Evolutionary conservation across 2,888 invertebrate species (phyloP).

Genomic region (Latheticus oryzae): DNA sequence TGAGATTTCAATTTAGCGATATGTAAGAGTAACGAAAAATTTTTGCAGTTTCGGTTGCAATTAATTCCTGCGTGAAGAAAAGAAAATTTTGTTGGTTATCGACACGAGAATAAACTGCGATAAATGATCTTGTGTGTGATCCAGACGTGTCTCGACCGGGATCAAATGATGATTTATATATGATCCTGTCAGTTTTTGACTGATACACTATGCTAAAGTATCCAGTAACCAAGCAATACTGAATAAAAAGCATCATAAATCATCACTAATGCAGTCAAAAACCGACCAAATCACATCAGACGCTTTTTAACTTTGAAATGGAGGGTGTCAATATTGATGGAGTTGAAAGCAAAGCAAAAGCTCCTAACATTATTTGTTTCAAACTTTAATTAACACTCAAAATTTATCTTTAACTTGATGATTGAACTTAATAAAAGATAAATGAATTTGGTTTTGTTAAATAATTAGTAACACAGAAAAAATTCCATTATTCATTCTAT

Average conservation of each 20-base stretch:
- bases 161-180: slow-evolving; percentile 65
- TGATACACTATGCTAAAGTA: slow-evolving; percentile 64
- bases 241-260: slow-evolving; percentile 63
- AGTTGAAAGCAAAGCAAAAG: slow-evolving; percentile 26
- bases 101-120: slow-evolving; percentile 54
- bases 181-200: slow-evolving; percentile 59
- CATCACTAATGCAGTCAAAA: slow-evolving; percentile 64
- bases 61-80: slow-evolving; percentile 30
- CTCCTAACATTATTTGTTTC: too few species aligned
- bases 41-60: slow-evolving; percentile 26
- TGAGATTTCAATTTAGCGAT: slow-evolving; percentile 64
- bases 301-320: slow-evolving; percentile 61
- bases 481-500: slow-evolving; percentile 36
- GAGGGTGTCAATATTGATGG: slow-evolving; percentile 47
- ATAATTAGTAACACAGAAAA: slow-evolving; percentile 35
- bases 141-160: slow-evolving; percentile 54
- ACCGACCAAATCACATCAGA: slow-evolving; percentile 60
- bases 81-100: slow-evolving; percentile 31
- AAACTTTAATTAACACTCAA: slow-evolving; percentile 33
- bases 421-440: background rate
- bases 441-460: too few species aligned
- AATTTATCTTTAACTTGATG: slow-evolving; percentile 20
- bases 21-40: slow-evolving; percentile 40
- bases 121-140: slow-evolving; percentile 60
- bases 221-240: slow-evolving; percentile 57